Evolutionary conservation across 2,113 vertebrate genomes (phyloP).

Genomic region (Mobula birostris): DNA sequence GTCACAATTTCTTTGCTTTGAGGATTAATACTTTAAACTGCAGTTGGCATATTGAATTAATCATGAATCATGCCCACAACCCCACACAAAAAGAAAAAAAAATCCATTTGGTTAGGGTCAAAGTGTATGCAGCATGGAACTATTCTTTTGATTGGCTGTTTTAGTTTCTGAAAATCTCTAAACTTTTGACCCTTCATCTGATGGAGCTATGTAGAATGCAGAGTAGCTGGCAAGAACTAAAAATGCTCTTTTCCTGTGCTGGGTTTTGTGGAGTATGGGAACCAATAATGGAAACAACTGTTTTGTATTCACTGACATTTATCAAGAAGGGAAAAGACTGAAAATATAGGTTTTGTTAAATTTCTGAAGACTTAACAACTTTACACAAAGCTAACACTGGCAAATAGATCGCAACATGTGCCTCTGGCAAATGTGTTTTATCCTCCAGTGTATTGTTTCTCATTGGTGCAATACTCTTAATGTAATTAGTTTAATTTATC

Average conservation of each 20-base stretch:
- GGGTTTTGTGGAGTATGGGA: background rate
- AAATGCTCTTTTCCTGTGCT: slow-evolving; percentile 32
- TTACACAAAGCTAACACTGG: background rate
- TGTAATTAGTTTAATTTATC: slow-evolving; percentile 30
- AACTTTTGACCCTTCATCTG: slow-evolving; percentile 33
- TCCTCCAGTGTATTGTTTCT: slow-evolving; percentile 32
- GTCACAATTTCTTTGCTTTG: background rate
- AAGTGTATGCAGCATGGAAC: background rate
- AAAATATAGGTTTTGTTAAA: background rate
- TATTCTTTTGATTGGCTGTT: slow-evolving; percentile 15
- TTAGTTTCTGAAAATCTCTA: slow-evolving; percentile 21
- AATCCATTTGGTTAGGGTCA: background rate
- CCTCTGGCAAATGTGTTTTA: background rate
- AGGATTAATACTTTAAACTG: background rate
- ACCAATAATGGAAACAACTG: slow-evolving; percentile 20
- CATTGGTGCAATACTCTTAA: slow-evolving; percentile 5
- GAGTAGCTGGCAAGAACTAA: slow-evolving; percentile 32
- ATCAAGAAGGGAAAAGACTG: background rate
- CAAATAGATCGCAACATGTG: background rate
- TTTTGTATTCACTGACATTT: slow-evolving; percentile 6
- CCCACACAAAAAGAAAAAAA: background rate
- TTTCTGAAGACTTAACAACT: background rate
- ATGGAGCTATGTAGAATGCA: slow-evolving; percentile 26
- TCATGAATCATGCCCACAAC: background rate
- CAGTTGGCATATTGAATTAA: slow-evolving; percentile 16